Evolutionary conservation across 2,888 invertebrate species (phyloP).

Genomic region (Nudaria mundana): DNA sequence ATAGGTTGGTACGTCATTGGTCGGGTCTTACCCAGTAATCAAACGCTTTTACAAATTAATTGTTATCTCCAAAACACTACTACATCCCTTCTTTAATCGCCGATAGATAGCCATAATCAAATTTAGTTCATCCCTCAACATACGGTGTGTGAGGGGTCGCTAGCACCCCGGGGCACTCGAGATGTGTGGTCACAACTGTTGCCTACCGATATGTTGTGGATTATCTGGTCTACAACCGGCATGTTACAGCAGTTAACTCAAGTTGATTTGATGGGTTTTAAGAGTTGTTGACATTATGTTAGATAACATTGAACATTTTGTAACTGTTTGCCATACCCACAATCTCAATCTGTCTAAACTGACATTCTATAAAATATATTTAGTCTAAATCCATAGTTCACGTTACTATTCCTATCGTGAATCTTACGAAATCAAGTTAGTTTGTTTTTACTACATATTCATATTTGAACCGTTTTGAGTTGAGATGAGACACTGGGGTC

Average conservation of each 20-base stretch:
- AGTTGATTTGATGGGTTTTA: slow-evolving; percentile 5
- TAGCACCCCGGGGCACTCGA: slow-evolving; percentile 12
- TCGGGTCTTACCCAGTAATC: no score
- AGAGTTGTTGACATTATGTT: slow-evolving; percentile 7
- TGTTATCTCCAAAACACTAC: slow-evolving; percentile 17
- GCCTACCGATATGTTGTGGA: slow-evolving; percentile 54
- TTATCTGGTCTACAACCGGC: slow-evolving; percentile 37
- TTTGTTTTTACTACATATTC: no score
- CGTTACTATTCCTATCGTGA: no score
- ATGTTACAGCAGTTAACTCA: slow-evolving; percentile 31
- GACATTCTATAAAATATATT: no score
- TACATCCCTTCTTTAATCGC: slow-evolving; percentile 34
- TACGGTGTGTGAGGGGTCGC: slow-evolving; percentile 31
- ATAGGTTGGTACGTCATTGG: no score
- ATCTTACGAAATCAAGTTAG: no score
- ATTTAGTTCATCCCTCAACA: slow-evolving; percentile 42
- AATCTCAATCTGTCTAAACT: no score
- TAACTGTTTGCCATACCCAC: neutral
- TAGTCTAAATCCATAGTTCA: no score
- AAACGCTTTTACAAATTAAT: slow-evolving; percentile 25
- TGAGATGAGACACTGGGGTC: no score
- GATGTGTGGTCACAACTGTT: slow-evolving; percentile 55
- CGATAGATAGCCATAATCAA: slow-evolving; percentile 53
- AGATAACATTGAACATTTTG: slow-evolving; percentile 3
- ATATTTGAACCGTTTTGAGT: no score